Conservation (phyloP, 1,140 invertebrate genomes). For the Orussus abietinus region DNA sequence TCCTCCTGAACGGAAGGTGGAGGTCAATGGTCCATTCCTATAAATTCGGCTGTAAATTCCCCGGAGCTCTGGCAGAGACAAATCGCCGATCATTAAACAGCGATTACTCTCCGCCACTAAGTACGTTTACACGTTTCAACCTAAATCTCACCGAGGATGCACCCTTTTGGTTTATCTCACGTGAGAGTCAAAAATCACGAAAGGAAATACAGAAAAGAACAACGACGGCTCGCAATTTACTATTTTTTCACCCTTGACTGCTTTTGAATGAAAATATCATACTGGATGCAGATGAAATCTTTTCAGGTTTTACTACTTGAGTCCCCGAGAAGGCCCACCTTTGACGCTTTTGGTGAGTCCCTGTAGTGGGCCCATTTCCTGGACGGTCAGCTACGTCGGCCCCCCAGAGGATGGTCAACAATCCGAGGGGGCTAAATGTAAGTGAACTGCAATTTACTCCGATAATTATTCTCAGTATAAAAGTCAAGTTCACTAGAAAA, state of each 20-base stretch:
- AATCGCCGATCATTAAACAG: no score
- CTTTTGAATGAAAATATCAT: slow-evolving; percentile 42
- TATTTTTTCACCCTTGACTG: slow-evolving; percentile 25
- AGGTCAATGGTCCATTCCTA: no score
- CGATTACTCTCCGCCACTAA: slow-evolving; percentile 2
- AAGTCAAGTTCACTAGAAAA: no score
- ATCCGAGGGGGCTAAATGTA: slow-evolving; percentile 36
- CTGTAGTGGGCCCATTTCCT: slow-evolving; percentile 46
- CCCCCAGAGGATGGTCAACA: slow-evolving; percentile 43
- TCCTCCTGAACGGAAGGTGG: no score
- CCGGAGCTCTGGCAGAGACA: no score
- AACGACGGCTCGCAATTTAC: background rate
- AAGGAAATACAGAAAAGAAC: background rate
- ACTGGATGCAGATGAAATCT: slow-evolving; percentile 49
- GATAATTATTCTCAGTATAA: no score
- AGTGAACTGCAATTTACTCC: slow-evolving; percentile 10
- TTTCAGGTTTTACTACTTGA: slow-evolving; percentile 51
- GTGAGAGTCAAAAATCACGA: background rate
- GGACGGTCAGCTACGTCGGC: slow-evolving; percentile 48
- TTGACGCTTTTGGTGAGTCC: slow-evolving; percentile 48
- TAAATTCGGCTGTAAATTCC: no score
- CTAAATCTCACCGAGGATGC: no score
- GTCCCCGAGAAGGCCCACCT: slow-evolving; percentile 43
- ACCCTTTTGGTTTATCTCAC: no score
- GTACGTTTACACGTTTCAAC: no score